Base-by-base conservation (phyloP, 64 coral and sea anemone genomes). In the Pachyseris speciosa region DNA sequence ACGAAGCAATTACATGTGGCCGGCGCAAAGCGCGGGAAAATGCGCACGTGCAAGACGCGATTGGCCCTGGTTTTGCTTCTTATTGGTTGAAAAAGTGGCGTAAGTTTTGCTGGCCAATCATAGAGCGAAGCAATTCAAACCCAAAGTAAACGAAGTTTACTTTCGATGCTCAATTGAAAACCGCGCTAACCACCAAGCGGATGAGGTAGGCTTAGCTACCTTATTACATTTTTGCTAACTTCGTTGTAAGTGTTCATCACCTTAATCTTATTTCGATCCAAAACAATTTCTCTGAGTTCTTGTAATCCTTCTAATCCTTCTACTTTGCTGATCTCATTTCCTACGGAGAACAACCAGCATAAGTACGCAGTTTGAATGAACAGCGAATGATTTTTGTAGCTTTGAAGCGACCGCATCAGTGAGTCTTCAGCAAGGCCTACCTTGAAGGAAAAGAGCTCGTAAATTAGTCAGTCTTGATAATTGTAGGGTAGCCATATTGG, bases 201-300 rank as follows among this genome's bases (percentile, higher is more conserved):
- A 20, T 42, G n/a, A 12, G 33, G 34, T 2, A 40, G 34, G 32
- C 1, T 78, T 29, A 66, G 32, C 7, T 39, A 49, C n/a, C n/a
- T n/a, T 27, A 8, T 31, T 5, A 16, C 36, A 70, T 29, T 70
- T 60, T 47, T 16, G 24, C 7, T 7, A 52, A 45, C 57, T 67
- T n/a, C n/a, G n/a, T n/a, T n/a, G n/a, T n/a, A n/a, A n/a, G n/a
- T n/a, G n/a, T n/a, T n/a, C n/a, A 1, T 69, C 31, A 95, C 97
- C 86, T 99, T 99, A 37, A 99, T 95, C 90, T 95, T 99, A 77
- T 99, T 99, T 61, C 94, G 83, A 69, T 99, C 97, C 7, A 99
- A 74, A 44, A 99, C 97, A 55, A 99, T 86, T 60, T 99, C 97
- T 63, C 94, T 64, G 10, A 99, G 75, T 70, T 95, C 80, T 55